phyloP scores from a whole-genome alignment of 2,888 invertebrate species.

The Lithophane ornitopus region DNA sequence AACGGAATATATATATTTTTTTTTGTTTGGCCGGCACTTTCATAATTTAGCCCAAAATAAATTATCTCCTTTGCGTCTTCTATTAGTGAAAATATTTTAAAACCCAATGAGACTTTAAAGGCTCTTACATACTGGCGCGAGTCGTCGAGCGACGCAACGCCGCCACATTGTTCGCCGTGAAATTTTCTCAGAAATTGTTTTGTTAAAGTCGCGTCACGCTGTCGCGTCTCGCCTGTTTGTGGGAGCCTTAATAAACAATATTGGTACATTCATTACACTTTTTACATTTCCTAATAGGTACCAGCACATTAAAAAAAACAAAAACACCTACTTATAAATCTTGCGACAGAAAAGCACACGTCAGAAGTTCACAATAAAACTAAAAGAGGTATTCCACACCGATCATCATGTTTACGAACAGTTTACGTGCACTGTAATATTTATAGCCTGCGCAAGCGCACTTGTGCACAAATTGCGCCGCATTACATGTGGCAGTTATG shows the following conservation, averaged over 20 bases:
- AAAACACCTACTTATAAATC: background rate
- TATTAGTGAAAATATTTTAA: background rate
- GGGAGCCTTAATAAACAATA: background rate
- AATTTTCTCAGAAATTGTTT: too few relatives aligned
- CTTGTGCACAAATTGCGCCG: conserved; percentile 42
- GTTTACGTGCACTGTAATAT: conserved; percentile 41
- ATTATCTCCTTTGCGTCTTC: too few relatives aligned
- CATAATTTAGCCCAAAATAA: too few relatives aligned
- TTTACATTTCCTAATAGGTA: background rate
- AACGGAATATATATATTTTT: too few relatives aligned
- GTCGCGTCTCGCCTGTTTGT: too few relatives aligned
- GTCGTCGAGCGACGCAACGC: too few relatives aligned
- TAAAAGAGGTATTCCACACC: background rate
- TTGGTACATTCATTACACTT: background rate
- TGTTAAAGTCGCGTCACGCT: too few relatives aligned
- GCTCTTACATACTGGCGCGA: too few relatives aligned
- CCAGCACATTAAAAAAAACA: too few relatives aligned
- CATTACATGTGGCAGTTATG: conserved; percentile 57
- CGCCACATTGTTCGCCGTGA: too few relatives aligned
- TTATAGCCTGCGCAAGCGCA: conserved; percentile 46
- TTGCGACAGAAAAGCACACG: background rate
- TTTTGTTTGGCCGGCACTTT: too few relatives aligned
- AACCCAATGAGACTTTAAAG: background rate
- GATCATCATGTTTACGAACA: conserved; percentile 48
- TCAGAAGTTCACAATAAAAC: background rate